Evolutionary conservation across 2,888 invertebrate species (phyloP).

Genomic region (Creontiades dilutus): DNA sequence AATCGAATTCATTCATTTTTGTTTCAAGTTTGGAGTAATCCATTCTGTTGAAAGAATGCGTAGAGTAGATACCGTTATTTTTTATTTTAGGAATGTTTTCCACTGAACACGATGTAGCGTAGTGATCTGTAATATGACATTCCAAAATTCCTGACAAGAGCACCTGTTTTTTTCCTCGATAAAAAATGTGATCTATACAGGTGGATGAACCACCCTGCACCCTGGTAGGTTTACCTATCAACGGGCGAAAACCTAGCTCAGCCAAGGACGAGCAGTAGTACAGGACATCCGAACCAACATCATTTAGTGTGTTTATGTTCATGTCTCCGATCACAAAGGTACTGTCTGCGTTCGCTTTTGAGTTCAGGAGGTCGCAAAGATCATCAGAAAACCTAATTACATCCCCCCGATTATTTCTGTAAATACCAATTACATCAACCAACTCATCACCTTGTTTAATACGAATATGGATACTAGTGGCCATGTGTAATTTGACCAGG

Average conservation of each 20-base stretch:
- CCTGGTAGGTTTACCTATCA: constrained; percentile 9
- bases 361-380: background rate
- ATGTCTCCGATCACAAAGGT: background rate
- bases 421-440: constrained; percentile 6
- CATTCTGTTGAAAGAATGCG: background rate
- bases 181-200: background rate
- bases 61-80: background rate
- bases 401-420: background rate
- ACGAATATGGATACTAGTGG: background rate
- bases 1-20: constrained; percentile 13
- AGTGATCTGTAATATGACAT: no score
- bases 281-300: background rate
- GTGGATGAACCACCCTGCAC: constrained; percentile 25
- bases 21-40: background rate
- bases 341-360: background rate
- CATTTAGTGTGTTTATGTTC: background rate
- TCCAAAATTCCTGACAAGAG: background rate
- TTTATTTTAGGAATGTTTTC: background rate
- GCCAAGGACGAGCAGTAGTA: background rate
- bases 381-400: background rate
- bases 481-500: background rate
- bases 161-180: background rate
- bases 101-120: background rate
- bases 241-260: background rate
- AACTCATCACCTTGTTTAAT: background rate